Conservation (phyloP, 2,113 vertebrate species). For the Pterocles orientalis region DNA sequence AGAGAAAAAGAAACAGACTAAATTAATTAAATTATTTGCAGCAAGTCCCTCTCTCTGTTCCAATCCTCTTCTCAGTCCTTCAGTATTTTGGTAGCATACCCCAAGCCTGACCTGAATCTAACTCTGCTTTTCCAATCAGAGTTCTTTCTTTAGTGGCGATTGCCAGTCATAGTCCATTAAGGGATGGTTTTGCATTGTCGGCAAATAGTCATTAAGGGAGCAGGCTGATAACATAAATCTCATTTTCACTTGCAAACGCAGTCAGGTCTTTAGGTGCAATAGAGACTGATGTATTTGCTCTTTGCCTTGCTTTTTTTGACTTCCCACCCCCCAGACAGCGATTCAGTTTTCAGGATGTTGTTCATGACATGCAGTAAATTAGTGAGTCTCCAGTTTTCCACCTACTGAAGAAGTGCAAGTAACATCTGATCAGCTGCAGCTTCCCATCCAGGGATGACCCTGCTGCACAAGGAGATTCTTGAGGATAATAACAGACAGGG, state of each 20-base stretch:
- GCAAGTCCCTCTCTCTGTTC: background rate
- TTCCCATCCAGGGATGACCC: background rate
- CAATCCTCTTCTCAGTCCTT: background rate
- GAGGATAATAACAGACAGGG: slow-evolving; percentile 24
- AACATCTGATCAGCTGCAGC: slow-evolving; percentile 12
- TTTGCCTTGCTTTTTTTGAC: background rate
- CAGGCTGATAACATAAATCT: slow-evolving; percentile 1
- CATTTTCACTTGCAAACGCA: background rate
- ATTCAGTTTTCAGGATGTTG: background rate
- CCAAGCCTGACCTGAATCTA: slow-evolving; percentile 29
- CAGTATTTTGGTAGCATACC: background rate
- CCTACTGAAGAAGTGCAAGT: background rate
- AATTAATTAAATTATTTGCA: slow-evolving; percentile 28
- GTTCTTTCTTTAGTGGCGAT: background rate
- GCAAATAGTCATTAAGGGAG: background rate
- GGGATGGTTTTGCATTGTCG: background rate
- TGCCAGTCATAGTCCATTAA: background rate
- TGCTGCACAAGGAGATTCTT: slow-evolving; percentile 18
- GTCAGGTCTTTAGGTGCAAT: background rate
- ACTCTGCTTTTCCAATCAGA: slow-evolving; percentile 24
- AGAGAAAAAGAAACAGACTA: background rate
- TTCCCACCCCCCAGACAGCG: accelerated
- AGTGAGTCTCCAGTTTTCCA: background rate
- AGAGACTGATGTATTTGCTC: background rate
- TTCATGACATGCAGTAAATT: background rate